phyloP scores from a whole-genome alignment of 2,888 invertebrate species.

The Catotricha subobsoleta region DNA sequence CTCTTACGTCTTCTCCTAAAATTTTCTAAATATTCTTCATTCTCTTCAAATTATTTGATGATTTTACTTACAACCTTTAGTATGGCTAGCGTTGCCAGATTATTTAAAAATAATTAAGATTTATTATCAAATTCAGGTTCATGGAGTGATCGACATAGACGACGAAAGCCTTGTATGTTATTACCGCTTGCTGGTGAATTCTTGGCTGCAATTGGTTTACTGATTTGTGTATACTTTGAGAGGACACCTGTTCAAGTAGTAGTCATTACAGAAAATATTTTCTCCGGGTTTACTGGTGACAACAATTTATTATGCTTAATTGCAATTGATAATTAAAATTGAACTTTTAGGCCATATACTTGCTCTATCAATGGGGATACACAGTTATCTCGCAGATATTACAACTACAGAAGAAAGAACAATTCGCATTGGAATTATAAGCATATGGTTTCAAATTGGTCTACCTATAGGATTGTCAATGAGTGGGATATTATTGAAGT shows the following conservation, averaged over 20 bases:
- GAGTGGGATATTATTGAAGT: conserved; percentile 56
- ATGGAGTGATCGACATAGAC: too few relatives aligned
- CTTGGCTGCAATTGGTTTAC: conserved; percentile 55
- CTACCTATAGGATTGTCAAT: conserved; percentile 74
- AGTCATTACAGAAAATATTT: conserved; percentile 61
- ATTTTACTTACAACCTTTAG: too few relatives aligned
- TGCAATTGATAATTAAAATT: too few relatives aligned
- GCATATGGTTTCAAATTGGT: conserved; percentile 73
- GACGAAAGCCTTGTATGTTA: conserved; percentile 53
- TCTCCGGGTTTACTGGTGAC: conserved; percentile 49
- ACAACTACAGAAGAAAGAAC: conserved; percentile 70
- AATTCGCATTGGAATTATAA: conserved; percentile 68
- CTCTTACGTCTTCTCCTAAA: too few relatives aligned
- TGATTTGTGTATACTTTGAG: conserved; percentile 62
- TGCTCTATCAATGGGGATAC: conserved; percentile 78
- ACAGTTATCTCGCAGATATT: conserved; percentile 76
- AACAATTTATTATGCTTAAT: too few relatives aligned
- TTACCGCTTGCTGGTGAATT: conserved; percentile 67
- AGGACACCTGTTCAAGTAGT: conserved; percentile 64
- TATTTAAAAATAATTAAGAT: too few relatives aligned
- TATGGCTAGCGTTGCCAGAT: too few relatives aligned
- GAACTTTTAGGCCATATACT: conserved; percentile 79
- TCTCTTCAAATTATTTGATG: too few relatives aligned
- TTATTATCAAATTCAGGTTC: too few relatives aligned
- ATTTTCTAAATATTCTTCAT: too few relatives aligned